Base-by-base conservation (phyloP, 92 coral and sea anemone genomes). In the Pocillopora grandis region DNA sequence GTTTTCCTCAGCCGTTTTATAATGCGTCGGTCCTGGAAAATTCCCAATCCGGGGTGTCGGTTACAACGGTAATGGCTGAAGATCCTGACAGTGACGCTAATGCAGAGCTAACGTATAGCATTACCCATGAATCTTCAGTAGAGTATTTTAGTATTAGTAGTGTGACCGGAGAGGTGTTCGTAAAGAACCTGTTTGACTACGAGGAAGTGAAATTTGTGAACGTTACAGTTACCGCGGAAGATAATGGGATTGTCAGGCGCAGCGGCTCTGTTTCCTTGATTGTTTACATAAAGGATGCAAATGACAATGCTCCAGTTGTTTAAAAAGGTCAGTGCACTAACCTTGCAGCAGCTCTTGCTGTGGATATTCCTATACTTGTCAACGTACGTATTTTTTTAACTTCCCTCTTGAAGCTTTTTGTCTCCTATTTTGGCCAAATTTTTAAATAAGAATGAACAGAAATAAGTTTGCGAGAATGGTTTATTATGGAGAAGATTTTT, bases 41-140 rank as follows among this genome's bases (percentile, higher is more conserved):
- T 64, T 84, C 84, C 14, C 75, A 72, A 87, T 88, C 93, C 89
- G 91, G 91, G 87, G 84, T 89, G 37, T 71, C 72, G 48, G 91
- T 90, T 79, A 87, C 91, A 84, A 87, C 84, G 82, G 91, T 90
- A 31, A 90, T 87, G 52, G 93, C 91, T 33, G 74, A 79, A 7
- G 93, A 90, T 66, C 48, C 17, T 19, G 93, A 90, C 58, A 82
- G 78, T 48, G 93, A 87, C 67, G 93, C 87, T 13, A 90, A 90
- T 58, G 93, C 91, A 23, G 72, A 90, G 76, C 18, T 90, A 63
- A 90, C 78, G 64, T 90, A 90, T 56, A 78, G 76, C 33, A 70
- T 90, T 48, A 69, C 89, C 62, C 89, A 84, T 49, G 72, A 23
- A 42, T 62, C 73, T 7, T 49, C 68, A 11, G 80, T 67, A 23